phyloP scores from a whole-genome alignment of 53 echinoderm and acorn worm genomes.

The Luidia sarsii region DNA sequence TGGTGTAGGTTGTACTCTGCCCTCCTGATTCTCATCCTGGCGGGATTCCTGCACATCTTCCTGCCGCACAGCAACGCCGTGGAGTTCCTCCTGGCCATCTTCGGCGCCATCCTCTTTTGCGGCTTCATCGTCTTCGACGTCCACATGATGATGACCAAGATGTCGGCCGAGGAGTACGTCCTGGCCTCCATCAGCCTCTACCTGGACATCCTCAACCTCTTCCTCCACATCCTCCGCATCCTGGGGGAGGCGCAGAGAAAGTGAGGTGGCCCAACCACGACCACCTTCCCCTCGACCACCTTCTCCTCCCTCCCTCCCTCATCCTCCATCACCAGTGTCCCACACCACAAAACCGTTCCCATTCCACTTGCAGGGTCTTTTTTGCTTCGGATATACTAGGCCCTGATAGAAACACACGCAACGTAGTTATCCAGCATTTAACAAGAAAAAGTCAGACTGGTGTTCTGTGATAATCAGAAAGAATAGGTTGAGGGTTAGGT shows the following conservation, averaged over 20 bases:
- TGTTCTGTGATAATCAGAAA: no score
- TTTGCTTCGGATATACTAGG: no score
- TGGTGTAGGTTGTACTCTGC: conserved; percentile 77
- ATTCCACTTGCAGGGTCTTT: no score
- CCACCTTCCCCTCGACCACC: no score
- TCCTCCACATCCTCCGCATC: conserved; percentile 90
- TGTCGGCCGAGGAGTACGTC: conserved; percentile 97
- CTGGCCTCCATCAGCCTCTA: conserved; percentile 92
- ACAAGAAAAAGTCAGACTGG: no score
- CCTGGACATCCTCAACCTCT: conserved; percentile 92
- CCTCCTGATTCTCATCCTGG: conserved; percentile 74
- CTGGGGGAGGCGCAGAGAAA: conserved; percentile 87
- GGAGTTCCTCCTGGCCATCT: conserved; percentile 81
- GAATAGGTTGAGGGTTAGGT: no score
- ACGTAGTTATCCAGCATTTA: no score
- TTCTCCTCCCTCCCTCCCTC: not conserved
- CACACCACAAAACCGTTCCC: no score
- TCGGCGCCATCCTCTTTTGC: conserved; percentile 91
- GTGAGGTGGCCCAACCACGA: no score
- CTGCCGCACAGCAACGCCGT: conserved; percentile 82
- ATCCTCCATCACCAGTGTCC: no score
- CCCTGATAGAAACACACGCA: no score
- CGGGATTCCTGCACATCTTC: conserved; percentile 82
- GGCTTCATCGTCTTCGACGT: conserved; percentile 94
- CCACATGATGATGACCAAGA: conserved; percentile 92